Evolutionary conservation across 2,797 vertebrate genomes (phyloP).

Genomic region (Phoebastria nigripes): DNA sequence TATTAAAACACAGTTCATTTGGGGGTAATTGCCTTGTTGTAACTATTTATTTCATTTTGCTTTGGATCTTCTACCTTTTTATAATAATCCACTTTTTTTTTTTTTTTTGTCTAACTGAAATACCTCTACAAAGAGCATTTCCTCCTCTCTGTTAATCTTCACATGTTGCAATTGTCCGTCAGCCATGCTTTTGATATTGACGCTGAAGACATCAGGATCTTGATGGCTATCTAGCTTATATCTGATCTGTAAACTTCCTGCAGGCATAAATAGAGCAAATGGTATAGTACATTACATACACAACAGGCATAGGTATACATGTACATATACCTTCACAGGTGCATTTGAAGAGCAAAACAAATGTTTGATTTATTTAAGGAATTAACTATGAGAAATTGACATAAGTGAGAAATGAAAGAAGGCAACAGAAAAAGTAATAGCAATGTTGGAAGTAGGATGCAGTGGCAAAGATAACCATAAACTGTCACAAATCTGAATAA

Average conservation of each 20-base stretch:
- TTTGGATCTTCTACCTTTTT: not conserved
- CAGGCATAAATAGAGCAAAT: not conserved
- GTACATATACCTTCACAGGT: not conserved
- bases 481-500: not conserved
- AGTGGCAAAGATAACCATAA: not conserved
- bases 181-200: slow-evolving; percentile 81
- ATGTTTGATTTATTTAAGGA: not conserved
- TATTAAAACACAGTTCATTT: not conserved
- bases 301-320: not conserved
- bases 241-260: slow-evolving; percentile 88
- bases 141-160: slow-evolving; percentile 80
- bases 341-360: not conserved
- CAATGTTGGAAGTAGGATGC: not conserved
- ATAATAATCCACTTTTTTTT: not conserved
- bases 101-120: not conserved
- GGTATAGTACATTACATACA: not conserved
- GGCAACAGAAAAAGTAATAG: not conserved
- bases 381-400: not conserved
- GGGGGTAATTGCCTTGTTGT: not conserved
- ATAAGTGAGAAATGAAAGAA: not conserved
- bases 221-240: slow-evolving; percentile 84
- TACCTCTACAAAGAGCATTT: slow-evolving; percentile 81
- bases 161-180: slow-evolving; percentile 84
- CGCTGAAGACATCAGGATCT: slow-evolving; percentile 80
- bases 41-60: not conserved